A percentile compares a stretch with the other conserved stretches of the same genome.
These are phyloP conservation scores for Nixonia krombeini DNA, from an alignment of 1,140 invertebrate species.

Conservation along the genomic window DNA sequence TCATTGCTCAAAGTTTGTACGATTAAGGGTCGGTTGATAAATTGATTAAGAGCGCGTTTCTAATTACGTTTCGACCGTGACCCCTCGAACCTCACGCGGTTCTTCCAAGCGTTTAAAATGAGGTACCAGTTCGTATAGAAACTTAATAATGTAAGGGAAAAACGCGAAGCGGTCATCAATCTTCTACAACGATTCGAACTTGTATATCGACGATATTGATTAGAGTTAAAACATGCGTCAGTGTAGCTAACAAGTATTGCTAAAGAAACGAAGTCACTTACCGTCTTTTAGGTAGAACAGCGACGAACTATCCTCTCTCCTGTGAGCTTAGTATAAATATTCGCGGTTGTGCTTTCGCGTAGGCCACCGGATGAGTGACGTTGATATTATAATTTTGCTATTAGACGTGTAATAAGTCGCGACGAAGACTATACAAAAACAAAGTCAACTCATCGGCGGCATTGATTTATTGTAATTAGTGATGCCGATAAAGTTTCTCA, in stretches of 20 bases:
- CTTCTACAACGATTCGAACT: slow-evolving; percentile 63
- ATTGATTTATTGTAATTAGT: too few relatives aligned
- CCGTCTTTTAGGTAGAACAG: slow-evolving; percentile 32
- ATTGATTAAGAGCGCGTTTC: slow-evolving; percentile 16
- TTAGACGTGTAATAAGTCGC: not conserved
- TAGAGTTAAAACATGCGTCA: slow-evolving; percentile 36
- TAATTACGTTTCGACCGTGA: slow-evolving; percentile 13
- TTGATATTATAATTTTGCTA: slow-evolving; percentile 41
- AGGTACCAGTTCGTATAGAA: slow-evolving; percentile 38
- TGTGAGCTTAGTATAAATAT: slow-evolving; percentile 49
- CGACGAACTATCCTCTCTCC: slow-evolving; percentile 41
- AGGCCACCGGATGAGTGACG: slow-evolving; percentile 13
- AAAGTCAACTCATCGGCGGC: too few relatives aligned
- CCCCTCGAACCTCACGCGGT: slow-evolving; percentile 29
- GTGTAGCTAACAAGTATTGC: slow-evolving; percentile 27
- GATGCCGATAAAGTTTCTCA: too few relatives aligned
- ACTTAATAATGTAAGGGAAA: slow-evolving; percentile 32
- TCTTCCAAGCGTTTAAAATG: slow-evolving; percentile 26
- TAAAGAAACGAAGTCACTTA: slow-evolving; percentile 22
- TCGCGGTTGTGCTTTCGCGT: slow-evolving; percentile 46
- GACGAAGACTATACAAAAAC: too few relatives aligned
- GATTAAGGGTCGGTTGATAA: not conserved
- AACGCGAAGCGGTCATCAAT: slow-evolving; percentile 45
- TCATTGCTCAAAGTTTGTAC: not conserved
- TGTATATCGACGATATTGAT: slow-evolving; percentile 44